Base-by-base conservation (phyloP, 2,888 invertebrate species). In the Entomobrya proxima region DNA sequence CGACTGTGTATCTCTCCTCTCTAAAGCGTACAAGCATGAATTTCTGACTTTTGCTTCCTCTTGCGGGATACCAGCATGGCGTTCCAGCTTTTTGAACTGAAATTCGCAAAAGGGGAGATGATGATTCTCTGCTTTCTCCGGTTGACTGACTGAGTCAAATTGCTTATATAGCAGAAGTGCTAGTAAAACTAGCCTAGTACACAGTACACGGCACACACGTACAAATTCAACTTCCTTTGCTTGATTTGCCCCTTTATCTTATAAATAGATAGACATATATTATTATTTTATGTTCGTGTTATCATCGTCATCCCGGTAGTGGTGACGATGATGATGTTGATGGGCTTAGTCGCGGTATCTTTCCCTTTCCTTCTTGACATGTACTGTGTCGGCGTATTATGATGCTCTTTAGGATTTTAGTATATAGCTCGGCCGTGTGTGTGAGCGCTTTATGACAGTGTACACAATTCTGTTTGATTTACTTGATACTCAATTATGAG, bases 101-200 rank as follows among this genome's bases (percentile, higher is more conserved):
- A 30, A 32, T 37, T 21, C 24, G n/a, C 21, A 21, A 58, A 58
- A 67, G 2, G 37, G 11, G 18, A 35, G 21, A 44, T 18, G 30
- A 72, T 72, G 47, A 47, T 72, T 47, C n/a, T n/a, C 47, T 32
- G 72, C 30, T 72, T 47, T 72, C 72, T 47, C 72, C 72, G 32
- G 47, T 30, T 47, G 47, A 72, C 72, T 47, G 47, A 72, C 72
- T 72, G 47, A 47, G 30, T 44, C 47, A 72, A 72, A 72, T 72
- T 72, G 47, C 50, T 47, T 47, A 47, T 30, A 69, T 67, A 37
- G 5, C 11, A 37, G 37, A 27, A 15, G 7, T 13, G 21, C 52
- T 18, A 52, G 18, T 18, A n/a, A 2, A 32, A 18, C 9, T 2
- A 67, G 61, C n/a, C n/a, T 64, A 15, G 61, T 58, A 27, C 9